Conservation (phyloP, 1,140 invertebrate genomes). For the Zaprionus davidi region DNA sequence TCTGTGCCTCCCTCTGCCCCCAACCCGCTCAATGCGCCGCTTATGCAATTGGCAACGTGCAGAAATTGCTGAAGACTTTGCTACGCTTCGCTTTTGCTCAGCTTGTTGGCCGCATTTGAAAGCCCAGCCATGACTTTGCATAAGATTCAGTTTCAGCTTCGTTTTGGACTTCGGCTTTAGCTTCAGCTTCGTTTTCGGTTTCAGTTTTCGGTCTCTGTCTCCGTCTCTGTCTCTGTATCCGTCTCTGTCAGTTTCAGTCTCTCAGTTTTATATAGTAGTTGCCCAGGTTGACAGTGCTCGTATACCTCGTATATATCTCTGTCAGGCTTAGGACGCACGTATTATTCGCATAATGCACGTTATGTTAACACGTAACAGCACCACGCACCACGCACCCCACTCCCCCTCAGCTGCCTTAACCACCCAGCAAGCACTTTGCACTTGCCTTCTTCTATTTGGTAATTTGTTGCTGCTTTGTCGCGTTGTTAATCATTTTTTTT, state of each 20-base stretch:
- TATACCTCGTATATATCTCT: conserved; percentile 7
- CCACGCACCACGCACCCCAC: conserved; percentile 1
- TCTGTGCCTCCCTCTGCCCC: conserved; percentile 24
- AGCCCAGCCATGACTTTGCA: conserved; percentile 76
- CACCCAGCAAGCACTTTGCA: neutral
- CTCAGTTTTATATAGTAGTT: neutral
- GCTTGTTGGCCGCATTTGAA: conserved; percentile 55
- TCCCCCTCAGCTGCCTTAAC: neutral
- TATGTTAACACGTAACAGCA: conserved; percentile 64
- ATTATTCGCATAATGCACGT: conserved; percentile 70
- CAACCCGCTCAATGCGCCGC: conserved; percentile 1
- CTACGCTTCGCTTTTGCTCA: conserved; percentile 37
- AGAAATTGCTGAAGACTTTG: conserved; percentile 67
- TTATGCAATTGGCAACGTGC: conserved; percentile 81
- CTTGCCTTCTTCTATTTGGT: conserved; percentile 36
- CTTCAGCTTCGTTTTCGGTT: conserved; percentile 26
- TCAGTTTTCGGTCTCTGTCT: conserved; percentile 20
- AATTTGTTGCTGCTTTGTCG: conserved; percentile 16
- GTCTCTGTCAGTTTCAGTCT: neutral
- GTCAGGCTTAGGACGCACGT: conserved; percentile 58
- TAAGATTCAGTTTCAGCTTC: conserved; percentile 63
- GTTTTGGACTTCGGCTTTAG: conserved; percentile 31
- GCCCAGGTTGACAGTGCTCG: neutral
- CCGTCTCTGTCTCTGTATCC: conserved; percentile 5
- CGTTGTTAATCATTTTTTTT: conserved; percentile 36